Percentiles rank a stretch among this genome's conserved stretches.
phyloP scores from a whole-genome alignment of 2,797 vertebrate species.

The Oreonectes daqikongensis region DNA sequence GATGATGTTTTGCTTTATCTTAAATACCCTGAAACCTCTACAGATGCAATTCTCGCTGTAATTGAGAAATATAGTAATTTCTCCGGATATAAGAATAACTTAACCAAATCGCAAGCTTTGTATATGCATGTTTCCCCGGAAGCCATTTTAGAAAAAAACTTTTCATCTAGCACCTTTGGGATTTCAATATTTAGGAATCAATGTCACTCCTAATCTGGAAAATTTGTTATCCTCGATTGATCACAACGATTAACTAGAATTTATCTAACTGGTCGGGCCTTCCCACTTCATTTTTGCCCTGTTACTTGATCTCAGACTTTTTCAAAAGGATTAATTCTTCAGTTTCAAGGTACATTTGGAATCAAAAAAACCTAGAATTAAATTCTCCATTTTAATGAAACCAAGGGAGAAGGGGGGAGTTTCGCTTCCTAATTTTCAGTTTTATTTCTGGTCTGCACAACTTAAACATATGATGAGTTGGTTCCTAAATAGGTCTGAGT shows the following conservation, averaged over 20 bases:
- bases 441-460: constrained; percentile 17
- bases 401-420: not conserved
- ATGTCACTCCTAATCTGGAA: not conserved
- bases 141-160: not conserved
- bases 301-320: not conserved
- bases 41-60: too few species aligned
- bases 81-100: too few species aligned
- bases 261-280: not conserved
- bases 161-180: not conserved
- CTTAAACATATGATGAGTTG: not conserved
- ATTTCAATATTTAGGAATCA: not conserved
- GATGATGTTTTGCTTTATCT: too few species aligned
- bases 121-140: not conserved
- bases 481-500: not conserved
- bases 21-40: too few species aligned
- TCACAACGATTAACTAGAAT: not conserved
- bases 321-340: not conserved
- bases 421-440: not conserved
- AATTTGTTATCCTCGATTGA: not conserved
- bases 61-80: too few species aligned
- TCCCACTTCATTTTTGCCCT: not conserved
- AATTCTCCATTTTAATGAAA: not conserved
- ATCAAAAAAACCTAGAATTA: constrained; percentile 13
- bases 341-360: not conserved
- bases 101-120: not conserved